Evolutionary conservation across 2,113 vertebrate genomes (phyloP).

Genomic region (Amphilophus citrinellus): DNA sequence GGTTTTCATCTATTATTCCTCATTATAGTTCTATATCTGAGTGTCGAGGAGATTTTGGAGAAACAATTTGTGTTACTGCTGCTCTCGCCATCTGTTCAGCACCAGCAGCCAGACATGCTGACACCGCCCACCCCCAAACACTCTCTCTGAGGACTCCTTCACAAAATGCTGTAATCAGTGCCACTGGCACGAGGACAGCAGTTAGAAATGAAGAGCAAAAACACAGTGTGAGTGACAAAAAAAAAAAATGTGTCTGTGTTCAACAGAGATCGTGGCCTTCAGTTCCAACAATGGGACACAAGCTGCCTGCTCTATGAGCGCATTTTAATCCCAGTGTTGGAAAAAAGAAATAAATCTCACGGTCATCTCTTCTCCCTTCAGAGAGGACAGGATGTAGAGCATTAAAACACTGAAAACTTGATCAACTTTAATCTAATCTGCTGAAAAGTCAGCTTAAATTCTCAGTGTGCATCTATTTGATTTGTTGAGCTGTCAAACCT

Average conservation of each 20-base stretch:
- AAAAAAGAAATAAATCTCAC: neutral
- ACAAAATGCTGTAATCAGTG: slow-evolving; percentile 31
- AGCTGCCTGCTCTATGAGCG: slow-evolving; percentile 5
- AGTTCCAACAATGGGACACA: neutral
- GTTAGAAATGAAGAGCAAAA: neutral
- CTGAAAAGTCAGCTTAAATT: neutral
- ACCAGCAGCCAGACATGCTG: slow-evolving; percentile 37
- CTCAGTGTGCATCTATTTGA: neutral
- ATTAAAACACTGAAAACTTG: neutral
- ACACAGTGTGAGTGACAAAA: neutral
- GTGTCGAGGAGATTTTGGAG: slow-evolving; percentile 30
- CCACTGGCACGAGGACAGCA: slow-evolving; percentile 12
- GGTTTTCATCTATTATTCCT: neutral
- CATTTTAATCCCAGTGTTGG: slow-evolving; percentile 12
- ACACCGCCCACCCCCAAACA: neutral
- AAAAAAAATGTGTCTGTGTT: neutral
- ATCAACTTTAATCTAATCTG: neutral
- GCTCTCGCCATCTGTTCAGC: slow-evolving; percentile 62
- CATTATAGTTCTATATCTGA: neutral
- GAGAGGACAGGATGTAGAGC: neutral
- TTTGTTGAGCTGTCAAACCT: slow-evolving; percentile 77
- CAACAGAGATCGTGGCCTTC: slow-evolving; percentile 32
- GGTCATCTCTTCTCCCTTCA: slow-evolving; percentile 11
- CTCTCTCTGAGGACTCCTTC: slow-evolving; percentile 32
- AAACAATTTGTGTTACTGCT: slow-evolving; percentile 18